These are phyloP conservation scores for Aramus guarauna DNA, from an alignment of 2,113 vertebrate species.

Conservation along the genomic window DNA sequence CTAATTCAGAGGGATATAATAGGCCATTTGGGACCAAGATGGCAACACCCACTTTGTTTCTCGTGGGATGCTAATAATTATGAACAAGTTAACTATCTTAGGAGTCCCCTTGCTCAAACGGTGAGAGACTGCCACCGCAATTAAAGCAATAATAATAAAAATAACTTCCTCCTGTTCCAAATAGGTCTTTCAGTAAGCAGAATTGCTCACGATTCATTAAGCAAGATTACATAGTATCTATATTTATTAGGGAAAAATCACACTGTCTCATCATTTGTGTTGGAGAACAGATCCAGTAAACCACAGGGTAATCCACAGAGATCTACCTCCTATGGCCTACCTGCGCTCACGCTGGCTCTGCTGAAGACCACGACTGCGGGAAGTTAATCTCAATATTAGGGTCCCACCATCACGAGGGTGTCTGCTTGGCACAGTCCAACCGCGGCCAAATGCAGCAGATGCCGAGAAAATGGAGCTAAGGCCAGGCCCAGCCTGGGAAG, in stretches of 20 bases:
- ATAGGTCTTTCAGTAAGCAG: not conserved
- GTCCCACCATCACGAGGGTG: not conserved
- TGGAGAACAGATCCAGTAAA: not conserved
- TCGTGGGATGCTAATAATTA: not conserved
- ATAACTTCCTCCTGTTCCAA: not conserved
- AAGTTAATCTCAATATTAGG: not conserved
- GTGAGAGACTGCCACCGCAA: not conserved
- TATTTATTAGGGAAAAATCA: not conserved
- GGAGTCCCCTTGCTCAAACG: not conserved
- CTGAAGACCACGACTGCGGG: fast-evolving
- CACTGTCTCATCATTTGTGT: not conserved
- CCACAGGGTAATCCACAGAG: not conserved
- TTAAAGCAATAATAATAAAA: not conserved
- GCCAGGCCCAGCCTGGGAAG: not conserved
- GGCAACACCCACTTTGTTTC: not conserved
- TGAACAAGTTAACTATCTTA: not conserved
- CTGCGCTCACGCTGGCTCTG: not conserved
- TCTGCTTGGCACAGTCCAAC: not conserved
- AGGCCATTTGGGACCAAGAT: not conserved
- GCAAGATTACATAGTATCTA: not conserved
- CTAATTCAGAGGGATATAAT: not conserved
- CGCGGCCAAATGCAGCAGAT: not conserved
- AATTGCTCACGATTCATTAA: not conserved
- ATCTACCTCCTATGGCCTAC: not conserved
- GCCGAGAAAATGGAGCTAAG: not conserved